These are phyloP conservation scores for Scolanthus callimorphus DNA, from an alignment of 92 coral and sea anemone species.

Conservation along the genomic window DNA sequence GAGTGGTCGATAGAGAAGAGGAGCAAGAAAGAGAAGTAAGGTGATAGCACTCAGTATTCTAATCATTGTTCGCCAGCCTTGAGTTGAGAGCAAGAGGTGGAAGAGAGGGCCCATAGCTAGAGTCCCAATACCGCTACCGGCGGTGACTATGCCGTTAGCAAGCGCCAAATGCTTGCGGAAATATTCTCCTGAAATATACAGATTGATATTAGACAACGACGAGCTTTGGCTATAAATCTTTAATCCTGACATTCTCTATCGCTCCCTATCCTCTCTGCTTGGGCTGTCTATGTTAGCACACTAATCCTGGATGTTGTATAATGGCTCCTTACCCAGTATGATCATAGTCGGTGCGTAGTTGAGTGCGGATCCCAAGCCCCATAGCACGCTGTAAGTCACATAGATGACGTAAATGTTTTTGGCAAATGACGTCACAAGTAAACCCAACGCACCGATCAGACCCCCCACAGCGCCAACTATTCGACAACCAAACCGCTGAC, in stretches of 20 bases:
- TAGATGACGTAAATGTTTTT: slow-evolving; percentile 47
- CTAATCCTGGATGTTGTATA: no score
- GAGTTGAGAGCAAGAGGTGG: slow-evolving; percentile 51
- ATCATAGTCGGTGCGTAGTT: slow-evolving; percentile 90
- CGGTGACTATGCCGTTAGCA: slow-evolving; percentile 48
- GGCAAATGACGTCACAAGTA: slow-evolving; percentile 68
- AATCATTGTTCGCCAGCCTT: slow-evolving; percentile 76
- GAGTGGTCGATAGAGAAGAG: slow-evolving; percentile 75
- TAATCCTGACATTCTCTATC: no score
- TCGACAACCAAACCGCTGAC: slow-evolving; percentile 63
- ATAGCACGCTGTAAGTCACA: slow-evolving; percentile 60
- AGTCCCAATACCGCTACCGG: slow-evolving; percentile 50
- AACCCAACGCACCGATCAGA: slow-evolving; percentile 44
- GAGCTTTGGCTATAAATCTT: no score
- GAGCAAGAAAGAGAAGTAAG: slow-evolving; percentile 53
- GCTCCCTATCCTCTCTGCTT: no score
- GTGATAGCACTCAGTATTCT: slow-evolving; percentile 65
- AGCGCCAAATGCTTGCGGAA: slow-evolving; percentile 48
- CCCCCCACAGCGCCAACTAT: slow-evolving; percentile 67
- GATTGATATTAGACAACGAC: no score
- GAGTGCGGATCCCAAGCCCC: slow-evolving; percentile 73
- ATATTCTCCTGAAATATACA: no score
- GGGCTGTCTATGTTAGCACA: no score
- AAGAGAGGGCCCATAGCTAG: slow-evolving; percentile 67
- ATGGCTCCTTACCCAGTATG: slow-evolving; percentile 70